A percentile compares a stretch with the other conserved stretches of the same genome.
These are phyloP conservation scores for Chrysochloris asiatica DNA, from an alignment of 2,113 vertebrate species.

Conservation along the genomic window DNA sequence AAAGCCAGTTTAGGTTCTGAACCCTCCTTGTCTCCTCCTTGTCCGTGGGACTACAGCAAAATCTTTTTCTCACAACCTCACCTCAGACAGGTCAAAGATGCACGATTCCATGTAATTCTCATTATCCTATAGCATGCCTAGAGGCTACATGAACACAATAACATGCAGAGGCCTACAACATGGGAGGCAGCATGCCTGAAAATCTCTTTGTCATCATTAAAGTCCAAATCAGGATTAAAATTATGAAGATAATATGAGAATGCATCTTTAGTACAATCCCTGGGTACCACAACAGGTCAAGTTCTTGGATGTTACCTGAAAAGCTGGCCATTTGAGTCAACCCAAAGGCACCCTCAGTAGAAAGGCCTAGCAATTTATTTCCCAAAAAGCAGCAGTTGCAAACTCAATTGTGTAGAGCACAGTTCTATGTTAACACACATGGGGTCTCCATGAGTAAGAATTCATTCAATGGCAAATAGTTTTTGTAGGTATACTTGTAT, in stretches of 20 bases:
- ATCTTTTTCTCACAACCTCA: neutral
- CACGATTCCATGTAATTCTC: neutral
- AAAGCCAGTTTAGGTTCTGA: neutral
- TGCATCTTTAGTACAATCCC: neutral
- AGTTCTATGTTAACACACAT: neutral
- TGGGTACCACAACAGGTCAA: neutral
- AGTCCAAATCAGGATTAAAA: neutral
- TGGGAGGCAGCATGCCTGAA: neutral
- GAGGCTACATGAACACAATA: neutral
- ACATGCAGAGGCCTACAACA: neutral
- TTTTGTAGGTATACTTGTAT: neutral
- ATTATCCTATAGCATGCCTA: neutral
- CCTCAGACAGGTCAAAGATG: neutral
- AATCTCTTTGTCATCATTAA: slow-evolving; percentile 11
- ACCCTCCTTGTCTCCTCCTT: neutral
- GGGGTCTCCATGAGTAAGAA: neutral
- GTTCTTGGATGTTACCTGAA: neutral
- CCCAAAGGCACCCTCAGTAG: too few relatives aligned
- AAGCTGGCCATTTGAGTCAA: neutral
- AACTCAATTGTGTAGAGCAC: neutral
- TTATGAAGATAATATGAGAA: neutral
- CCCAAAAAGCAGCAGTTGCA: neutral
- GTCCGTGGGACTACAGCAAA: neutral
- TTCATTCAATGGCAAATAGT: neutral
- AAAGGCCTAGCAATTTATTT: neutral